A percentile compares a stretch with the other conserved stretches of the same genome.
Conservation (phyloP, 1,140 invertebrate species). For the Periplaneta americana region DNA sequence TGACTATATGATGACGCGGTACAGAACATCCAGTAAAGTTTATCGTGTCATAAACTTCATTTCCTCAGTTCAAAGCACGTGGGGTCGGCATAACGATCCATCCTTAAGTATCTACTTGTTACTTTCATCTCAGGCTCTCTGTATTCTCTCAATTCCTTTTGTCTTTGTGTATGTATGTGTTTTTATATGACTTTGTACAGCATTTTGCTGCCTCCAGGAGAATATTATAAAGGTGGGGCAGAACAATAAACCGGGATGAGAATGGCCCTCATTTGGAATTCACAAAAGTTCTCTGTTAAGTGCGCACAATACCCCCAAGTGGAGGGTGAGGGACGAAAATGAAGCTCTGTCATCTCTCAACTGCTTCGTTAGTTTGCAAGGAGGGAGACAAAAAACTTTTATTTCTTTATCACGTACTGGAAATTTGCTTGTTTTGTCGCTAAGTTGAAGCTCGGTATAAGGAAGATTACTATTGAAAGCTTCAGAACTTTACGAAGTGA, state of each 20-base stretch:
- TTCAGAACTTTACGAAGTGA: neutral
- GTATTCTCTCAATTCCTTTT: neutral
- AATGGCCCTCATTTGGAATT: neutral
- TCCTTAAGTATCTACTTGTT: neutral
- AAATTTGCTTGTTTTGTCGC: neutral
- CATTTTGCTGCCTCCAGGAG: neutral
- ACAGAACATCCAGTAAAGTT: too few relatives aligned
- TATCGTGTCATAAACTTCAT: too few relatives aligned
- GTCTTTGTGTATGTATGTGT: neutral
- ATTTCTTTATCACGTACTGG: neutral
- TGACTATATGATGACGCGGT: too few relatives aligned
- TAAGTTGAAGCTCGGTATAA: neutral
- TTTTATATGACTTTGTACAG: neutral
- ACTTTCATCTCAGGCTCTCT: neutral
- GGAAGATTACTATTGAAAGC: neutral
- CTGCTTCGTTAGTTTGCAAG: neutral
- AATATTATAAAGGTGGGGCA: neutral
- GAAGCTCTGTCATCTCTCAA: neutral
- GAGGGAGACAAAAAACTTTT: neutral
- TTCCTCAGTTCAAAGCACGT: neutral
- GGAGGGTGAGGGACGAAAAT: neutral
- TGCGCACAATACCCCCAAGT: neutral
- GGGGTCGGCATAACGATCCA: neutral
- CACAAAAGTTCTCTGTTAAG: neutral
- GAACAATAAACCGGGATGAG: neutral